A percentile compares a stretch with the other conserved stretches of the same genome.
Evolutionary conservation across 2,113 vertebrate species (phyloP).

Genomic region (Suricata suricatta): DNA sequence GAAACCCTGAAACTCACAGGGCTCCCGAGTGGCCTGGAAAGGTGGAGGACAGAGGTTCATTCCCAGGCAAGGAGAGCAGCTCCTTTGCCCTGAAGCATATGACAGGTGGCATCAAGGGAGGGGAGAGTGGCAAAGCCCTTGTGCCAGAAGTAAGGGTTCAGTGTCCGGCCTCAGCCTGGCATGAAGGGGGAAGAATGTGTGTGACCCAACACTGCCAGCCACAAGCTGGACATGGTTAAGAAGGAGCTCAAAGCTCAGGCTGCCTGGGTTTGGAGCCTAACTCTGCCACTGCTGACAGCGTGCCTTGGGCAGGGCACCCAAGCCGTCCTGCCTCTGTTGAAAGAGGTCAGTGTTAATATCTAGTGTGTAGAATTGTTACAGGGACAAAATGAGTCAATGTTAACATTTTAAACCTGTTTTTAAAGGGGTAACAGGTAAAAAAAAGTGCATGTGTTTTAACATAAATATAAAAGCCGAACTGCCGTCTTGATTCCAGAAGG

Average conservation of each 20-base stretch:
- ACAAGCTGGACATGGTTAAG: neutral
- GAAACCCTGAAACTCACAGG: neutral
- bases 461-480: neutral
- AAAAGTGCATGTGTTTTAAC: neutral
- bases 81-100: neutral
- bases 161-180: neutral
- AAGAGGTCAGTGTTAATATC: neutral
- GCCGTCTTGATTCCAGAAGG: neutral
- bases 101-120: neutral
- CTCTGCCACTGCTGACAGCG: neutral
- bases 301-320: neutral
- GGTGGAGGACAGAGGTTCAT: neutral
- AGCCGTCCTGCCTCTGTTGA: neutral
- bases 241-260: neutral
- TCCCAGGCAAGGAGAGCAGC: neutral
- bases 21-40: neutral
- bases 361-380: neutral
- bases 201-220: neutral
- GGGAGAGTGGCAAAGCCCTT: neutral
- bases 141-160: neutral
- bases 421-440: neutral
- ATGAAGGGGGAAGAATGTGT: rapidly evolving
- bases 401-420: neutral
- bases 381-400: neutral
- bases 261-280: neutral